Conservation (phyloP, 2,113 vertebrate genomes). For the Sakesphorus luctuosus region DNA sequence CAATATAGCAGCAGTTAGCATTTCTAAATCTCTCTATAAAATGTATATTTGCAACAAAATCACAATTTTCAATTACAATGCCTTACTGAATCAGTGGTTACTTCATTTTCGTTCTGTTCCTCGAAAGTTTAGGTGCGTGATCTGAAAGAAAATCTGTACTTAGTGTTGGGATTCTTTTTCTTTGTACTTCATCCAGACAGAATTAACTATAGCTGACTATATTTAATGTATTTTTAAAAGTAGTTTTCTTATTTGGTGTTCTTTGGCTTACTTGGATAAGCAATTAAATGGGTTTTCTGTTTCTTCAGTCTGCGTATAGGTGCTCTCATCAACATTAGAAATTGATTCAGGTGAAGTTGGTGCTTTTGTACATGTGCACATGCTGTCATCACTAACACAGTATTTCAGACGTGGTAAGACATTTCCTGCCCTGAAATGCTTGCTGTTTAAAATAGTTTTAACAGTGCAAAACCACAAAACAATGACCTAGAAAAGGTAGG, state of each 20-base stretch:
- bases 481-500: neutral
- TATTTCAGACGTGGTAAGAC: neutral
- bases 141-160: neutral
- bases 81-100: neutral
- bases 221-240: neutral
- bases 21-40: neutral
- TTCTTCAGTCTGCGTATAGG: neutral
- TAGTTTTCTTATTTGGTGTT: neutral
- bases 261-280: neutral
- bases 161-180: neutral
- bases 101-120: neutral
- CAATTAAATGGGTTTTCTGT: neutral
- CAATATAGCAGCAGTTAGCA: neutral
- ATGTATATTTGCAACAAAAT: neutral
- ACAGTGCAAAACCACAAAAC: neutral
- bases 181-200: constrained; percentile 21
- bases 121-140: neutral
- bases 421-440: constrained; percentile 8
- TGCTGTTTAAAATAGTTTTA: neutral
- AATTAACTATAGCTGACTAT: neutral
- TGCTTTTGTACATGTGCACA: neutral
- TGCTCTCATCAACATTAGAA: neutral
- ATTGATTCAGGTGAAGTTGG: neutral
- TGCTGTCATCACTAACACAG: neutral
- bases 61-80: neutral